Conservation (phyloP, 1,140 invertebrate genomes). For the Hermetia illucens region DNA sequence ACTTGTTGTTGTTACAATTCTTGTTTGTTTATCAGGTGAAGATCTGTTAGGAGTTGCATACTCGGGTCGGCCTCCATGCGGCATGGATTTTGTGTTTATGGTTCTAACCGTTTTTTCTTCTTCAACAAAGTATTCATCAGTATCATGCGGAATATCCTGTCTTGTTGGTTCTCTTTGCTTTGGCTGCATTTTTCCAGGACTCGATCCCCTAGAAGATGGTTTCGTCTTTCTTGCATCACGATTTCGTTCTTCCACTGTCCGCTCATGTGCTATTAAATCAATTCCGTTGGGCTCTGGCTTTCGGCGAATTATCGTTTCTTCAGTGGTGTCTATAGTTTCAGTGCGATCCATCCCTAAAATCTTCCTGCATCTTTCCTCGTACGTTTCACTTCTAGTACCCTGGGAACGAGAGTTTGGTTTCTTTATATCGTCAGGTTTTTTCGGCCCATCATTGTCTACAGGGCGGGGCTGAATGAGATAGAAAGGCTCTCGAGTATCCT, state of each 20-base stretch:
- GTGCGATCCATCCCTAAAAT: slow-evolving; percentile 40
- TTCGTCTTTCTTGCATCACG: too few relatives aligned
- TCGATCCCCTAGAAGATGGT: too few relatives aligned
- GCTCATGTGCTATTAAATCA: slow-evolving; percentile 5
- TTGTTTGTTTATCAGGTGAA: not conserved
- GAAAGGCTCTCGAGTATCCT: not conserved
- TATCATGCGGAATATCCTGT: too few relatives aligned
- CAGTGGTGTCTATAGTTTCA: not conserved
- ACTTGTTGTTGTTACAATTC: not conserved
- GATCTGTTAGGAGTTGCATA: too few relatives aligned
- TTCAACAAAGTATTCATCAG: too few relatives aligned
- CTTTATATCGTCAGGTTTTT: not conserved
- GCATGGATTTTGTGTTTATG: too few relatives aligned
- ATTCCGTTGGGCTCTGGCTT: too few relatives aligned
- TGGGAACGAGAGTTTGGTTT: not conserved
- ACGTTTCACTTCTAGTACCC: slow-evolving; percentile 41
- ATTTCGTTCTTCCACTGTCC: slow-evolving; percentile 1
- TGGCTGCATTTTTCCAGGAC: too few relatives aligned
- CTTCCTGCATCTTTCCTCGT: slow-evolving; percentile 49
- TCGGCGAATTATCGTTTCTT: too few relatives aligned
- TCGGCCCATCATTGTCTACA: not conserved
- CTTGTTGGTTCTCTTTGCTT: slow-evolving; percentile 14
- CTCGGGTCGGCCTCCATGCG: too few relatives aligned
- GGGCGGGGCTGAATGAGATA: not conserved
- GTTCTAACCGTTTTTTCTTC: too few relatives aligned